Evolutionary conservation across 2,113 vertebrate species (phyloP), one percentile per base, ranked within the genome.

Genomic region (Zootoca vivipara): DNA sequence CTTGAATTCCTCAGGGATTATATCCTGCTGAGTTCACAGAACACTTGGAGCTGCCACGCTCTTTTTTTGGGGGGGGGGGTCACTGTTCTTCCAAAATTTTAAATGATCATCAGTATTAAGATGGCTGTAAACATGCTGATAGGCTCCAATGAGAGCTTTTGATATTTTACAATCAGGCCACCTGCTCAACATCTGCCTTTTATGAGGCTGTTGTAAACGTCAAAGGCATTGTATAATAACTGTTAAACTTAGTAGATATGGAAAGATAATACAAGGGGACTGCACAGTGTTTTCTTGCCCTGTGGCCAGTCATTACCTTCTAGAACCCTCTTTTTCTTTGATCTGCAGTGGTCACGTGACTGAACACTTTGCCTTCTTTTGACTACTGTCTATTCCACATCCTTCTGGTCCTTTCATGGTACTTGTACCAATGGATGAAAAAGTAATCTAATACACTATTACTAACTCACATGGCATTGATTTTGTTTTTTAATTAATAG

Each of bases 21-120:
- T 1, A 4, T 73, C 56, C 62, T 90, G 62, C 5, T 87, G 52
- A 72, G 91, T 94, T 91, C 78, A 73, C 4, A 83, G 67, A 40
- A 24, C 78, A 16, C 52, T 80, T 91, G 82, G 5, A 90, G 65
- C 24, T 0, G 0, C 82, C 2, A 3, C 7, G 5, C 1, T 89
- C 38, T 28, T 70, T 70, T n/a, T n/a, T n/a, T n/a, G n/a, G 13
- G 3, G 52, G 70, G n/a, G n/a, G 3, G 52, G 70, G 42, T 82
- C 65, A 64, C 6, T 65, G 30, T 18, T 93, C 69, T 85, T 52
- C 15, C 73, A 78, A 78, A 85, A 65, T 46, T 64, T 72, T 67
- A 78, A 78, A 67, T 85, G 58, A 26, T 56, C 15, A 65, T n/a
- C 28, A 65, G 8, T 42, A 65, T 65, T 20, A 40, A 3, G 8